A percentile compares a stretch with the other conserved stretches of the same genome.
phyloP scores from a whole-genome alignment of 2,797 vertebrate species.

The Lacerta agilis region DNA sequence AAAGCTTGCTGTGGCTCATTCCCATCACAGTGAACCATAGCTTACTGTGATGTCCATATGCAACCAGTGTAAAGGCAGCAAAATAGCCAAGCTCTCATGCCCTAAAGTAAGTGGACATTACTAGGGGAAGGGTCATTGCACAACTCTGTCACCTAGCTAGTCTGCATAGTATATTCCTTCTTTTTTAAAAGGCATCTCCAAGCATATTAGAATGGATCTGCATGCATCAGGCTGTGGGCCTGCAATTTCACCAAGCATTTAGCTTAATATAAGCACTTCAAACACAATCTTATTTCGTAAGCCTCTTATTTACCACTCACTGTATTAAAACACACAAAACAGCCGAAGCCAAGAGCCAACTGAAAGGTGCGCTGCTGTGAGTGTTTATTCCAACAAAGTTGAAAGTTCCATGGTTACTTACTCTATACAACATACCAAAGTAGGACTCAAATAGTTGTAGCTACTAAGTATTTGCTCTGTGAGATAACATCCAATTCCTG shows the following conservation, averaged over 20 bases:
- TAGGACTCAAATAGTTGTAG: not conserved
- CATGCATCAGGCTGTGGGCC: not conserved
- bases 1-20: not conserved
- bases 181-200: not conserved
- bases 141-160: no score
- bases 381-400: constrained; percentile 18
- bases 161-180: not conserved
- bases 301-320: not conserved
- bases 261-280: constrained; percentile 10
- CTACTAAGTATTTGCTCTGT: not conserved
- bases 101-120: not conserved
- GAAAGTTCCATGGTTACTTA: not conserved
- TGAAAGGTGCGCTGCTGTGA: not conserved
- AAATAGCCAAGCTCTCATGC: not conserved
- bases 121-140: not conserved
- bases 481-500: not conserved
- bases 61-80: not conserved
- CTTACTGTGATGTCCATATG: not conserved
- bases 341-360: not conserved
- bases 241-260: not conserved
- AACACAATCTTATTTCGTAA: not conserved
- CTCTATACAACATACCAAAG: not conserved
- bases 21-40: not conserved
- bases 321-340: not conserved
- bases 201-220: not conserved